phyloP scores from a whole-genome alignment of 2,888 invertebrate species.

The Dryococelus australis region DNA sequence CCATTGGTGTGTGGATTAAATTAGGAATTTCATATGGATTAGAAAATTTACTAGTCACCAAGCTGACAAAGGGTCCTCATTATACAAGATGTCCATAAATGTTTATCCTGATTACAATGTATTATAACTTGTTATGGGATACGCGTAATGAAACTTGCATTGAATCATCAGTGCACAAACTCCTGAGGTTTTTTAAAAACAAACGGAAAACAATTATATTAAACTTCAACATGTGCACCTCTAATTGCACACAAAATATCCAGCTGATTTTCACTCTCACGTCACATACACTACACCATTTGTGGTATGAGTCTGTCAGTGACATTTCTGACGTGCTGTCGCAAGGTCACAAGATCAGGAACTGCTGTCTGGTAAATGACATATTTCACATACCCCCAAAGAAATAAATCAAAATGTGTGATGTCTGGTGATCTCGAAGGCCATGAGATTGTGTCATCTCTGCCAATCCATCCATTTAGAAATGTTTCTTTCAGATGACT shows the following conservation, averaged over 20 bases:
- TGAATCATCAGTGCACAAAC: background rate
- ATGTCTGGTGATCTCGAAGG: background rate
- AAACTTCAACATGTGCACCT: background rate
- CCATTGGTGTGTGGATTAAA: too few relatives aligned
- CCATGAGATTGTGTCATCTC: slow-evolving; percentile 25
- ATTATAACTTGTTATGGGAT: background rate
- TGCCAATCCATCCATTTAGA: slow-evolving; percentile 22
- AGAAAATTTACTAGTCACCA: too few relatives aligned
- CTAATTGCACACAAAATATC: background rate
- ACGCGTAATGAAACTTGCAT: background rate
- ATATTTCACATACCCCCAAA: slow-evolving; percentile 9
- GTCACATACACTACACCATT: slow-evolving; percentile 11
- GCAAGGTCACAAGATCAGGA: background rate
- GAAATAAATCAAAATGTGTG: background rate
- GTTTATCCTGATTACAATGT: background rate
- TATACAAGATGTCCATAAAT: background rate
- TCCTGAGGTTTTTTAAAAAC: background rate
- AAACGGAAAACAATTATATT: background rate
- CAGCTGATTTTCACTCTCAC: background rate
- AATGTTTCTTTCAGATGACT: background rate
- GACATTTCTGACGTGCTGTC: background rate
- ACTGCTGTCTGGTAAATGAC: background rate
- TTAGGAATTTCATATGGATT: too few relatives aligned
- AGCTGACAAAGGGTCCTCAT: too few relatives aligned
- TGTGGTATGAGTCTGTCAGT: background rate